Conservation (phyloP, 2,888 invertebrate genomes). For the Sarcophaga rosellei region DNA sequence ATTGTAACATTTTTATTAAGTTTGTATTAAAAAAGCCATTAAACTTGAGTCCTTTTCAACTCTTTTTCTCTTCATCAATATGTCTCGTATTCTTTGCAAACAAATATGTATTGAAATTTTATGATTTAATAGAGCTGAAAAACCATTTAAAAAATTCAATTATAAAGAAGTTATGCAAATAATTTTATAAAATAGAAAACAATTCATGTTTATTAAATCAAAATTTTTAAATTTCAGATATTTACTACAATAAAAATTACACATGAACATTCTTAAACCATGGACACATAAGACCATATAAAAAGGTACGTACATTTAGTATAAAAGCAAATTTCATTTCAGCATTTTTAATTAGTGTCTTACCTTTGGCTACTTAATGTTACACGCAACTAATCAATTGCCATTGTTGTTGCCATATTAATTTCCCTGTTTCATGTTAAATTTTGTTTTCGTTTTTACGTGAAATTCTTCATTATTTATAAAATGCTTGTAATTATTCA, state of each 20-base stretch:
- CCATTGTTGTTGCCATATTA: background rate
- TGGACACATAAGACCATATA: too few species aligned
- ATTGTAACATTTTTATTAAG: conserved; percentile 28
- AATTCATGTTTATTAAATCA: background rate
- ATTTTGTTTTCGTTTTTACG: background rate
- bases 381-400: background rate
- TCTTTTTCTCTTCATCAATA: background rate
- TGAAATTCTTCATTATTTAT: conserved; percentile 8
- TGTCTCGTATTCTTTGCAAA: background rate
- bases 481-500: conserved; percentile 19
- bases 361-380: background rate
- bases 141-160: background rate
- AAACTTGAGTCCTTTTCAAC: conserved; percentile 21
- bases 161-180: conserved; percentile 7
- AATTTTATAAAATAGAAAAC: background rate
- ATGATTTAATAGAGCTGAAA: background rate
- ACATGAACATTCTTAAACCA: too few species aligned
- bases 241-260: too few species aligned
- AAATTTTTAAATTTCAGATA: background rate
- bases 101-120: background rate
- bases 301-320: too few species aligned
- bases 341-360: background rate
- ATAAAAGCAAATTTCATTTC: background rate
- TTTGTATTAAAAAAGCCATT: conserved; percentile 41
- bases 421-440: background rate